Evolutionary conservation across 1,140 invertebrate species (phyloP).

Genomic region (Apis cerana): DNA sequence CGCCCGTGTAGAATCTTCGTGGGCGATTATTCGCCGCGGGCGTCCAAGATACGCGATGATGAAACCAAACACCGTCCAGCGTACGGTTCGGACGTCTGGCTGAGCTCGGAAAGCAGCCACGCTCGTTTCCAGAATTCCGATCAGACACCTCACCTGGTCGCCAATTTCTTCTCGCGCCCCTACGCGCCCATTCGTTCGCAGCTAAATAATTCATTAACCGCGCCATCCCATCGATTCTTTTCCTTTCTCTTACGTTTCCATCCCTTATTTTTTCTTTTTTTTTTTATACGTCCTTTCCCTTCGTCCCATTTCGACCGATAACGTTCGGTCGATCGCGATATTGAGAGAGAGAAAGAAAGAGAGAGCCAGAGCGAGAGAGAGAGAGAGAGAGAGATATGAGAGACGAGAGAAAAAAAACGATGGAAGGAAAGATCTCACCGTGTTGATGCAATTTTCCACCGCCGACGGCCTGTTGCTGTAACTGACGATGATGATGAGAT

Average conservation of each 20-base stretch:
- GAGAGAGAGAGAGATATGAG: no score
- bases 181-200: conserved; percentile 16
- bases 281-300: no score
- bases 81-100: conserved; percentile 61
- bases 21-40: conserved; percentile 70
- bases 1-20: conserved; percentile 67
- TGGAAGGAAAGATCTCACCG: conserved; percentile 63
- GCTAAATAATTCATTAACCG: conserved; percentile 52
- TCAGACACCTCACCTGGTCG: conserved; percentile 65
- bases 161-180: conserved; percentile 32
- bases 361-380: no score
- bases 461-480: conserved; percentile 75
- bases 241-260: background rate
- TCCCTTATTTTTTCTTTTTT: background rate
- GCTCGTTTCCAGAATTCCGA: conserved; percentile 68
- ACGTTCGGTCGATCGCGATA: background rate
- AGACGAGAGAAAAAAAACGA: background rate
- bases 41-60: conserved; percentile 70
- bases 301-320: background rate
- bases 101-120: conserved; percentile 46
- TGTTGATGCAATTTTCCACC: conserved; percentile 76
- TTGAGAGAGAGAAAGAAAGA: no score
- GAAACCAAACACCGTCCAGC: conserved; percentile 68
- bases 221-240: background rate
- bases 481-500: conserved; percentile 64